Base-by-base conservation (phyloP, 1,140 invertebrate genomes). In the Globodera ellingtonae region DNA sequence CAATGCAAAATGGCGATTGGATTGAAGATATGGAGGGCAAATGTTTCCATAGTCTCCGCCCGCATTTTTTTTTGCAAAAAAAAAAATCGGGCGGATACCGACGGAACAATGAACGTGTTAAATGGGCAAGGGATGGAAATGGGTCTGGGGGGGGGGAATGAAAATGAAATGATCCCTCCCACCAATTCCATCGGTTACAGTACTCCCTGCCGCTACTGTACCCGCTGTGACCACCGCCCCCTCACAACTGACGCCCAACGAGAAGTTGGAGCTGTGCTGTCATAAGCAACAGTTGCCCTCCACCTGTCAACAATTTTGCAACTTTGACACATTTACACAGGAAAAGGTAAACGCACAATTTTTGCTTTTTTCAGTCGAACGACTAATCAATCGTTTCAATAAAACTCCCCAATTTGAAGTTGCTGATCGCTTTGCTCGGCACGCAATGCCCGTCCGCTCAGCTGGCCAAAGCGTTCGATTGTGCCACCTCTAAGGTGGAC, bases 251-350 rank as follows among this genome's bases (percentile, higher is more conserved):
- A 70, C 35, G 24, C 76, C 84, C 44, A 85, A 85, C 72, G 79
- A 52, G 3, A 85, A 85, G 75, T 62, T 85, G 48, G 83, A 86
- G 46, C 24, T 84, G 35, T 85, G 84, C 79, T 85, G 84, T 72
- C 82, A 72, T 46, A 86, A 86, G 70, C 84, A 86, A 74, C 50
- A 73, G 13, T 50, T 85, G 50, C 56, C 83, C 10, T 24, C 59
- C 21, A 44, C 62, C 3, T 85, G 84, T 56, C 84, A 85, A 69
- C 62, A 69, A 18, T 56, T 85, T 52, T 85, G 84, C 73, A 85
- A 85, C 56, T 85, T 86, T 62, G 84, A 85, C 73, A 86, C 78
- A 13, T 85, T 85, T 48, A 85, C 85, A 4, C 81, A 85, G 75
- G 50, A 79, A 84, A 84, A 84, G 24, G 84, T 85, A 83, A 52